These are phyloP conservation scores for Platynereis dumerilii DNA, from an alignment of 2,888 invertebrate genomes.

Conservation along the genomic window DNA sequence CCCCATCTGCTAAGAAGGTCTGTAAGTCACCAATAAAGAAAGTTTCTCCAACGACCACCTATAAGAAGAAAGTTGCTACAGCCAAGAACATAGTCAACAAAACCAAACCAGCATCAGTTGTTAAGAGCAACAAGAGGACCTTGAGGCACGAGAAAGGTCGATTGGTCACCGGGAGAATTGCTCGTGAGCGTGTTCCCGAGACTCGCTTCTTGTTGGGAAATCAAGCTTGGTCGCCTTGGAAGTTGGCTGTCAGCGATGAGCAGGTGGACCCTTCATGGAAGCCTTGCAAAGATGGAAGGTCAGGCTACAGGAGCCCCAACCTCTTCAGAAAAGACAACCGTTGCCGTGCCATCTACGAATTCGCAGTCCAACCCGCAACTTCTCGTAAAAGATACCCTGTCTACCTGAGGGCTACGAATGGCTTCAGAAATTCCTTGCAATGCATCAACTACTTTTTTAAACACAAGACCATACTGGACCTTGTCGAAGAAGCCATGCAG, in stretches of 20 bases:
- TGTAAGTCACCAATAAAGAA: background rate
- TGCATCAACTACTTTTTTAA: background rate
- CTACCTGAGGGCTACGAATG: background rate
- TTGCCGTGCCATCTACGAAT: background rate
- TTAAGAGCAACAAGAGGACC: too few relatives aligned
- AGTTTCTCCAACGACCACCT: background rate
- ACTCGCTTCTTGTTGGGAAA: background rate
- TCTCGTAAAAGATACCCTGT: background rate
- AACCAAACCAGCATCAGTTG: background rate
- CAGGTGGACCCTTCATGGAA: background rate
- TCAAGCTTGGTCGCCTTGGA: slow-evolving; percentile 2
- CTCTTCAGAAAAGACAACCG: background rate
- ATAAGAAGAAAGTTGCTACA: background rate
- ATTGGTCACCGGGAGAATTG: background rate
- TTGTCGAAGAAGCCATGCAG: background rate
- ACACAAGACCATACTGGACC: background rate
- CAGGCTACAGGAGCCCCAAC: background rate
- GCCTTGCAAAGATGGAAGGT: background rate
- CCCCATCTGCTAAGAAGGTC: background rate
- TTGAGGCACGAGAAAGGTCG: too few relatives aligned
- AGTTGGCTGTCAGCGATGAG: background rate
- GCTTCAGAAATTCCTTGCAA: background rate
- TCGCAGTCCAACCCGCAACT: background rate
- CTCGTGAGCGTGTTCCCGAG: background rate
- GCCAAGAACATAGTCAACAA: background rate